Evolutionary conservation across 2,797 vertebrate species (phyloP), one percentile per base, ranked within the genome.

Genomic region (Enteromius paludinosus): DNA sequence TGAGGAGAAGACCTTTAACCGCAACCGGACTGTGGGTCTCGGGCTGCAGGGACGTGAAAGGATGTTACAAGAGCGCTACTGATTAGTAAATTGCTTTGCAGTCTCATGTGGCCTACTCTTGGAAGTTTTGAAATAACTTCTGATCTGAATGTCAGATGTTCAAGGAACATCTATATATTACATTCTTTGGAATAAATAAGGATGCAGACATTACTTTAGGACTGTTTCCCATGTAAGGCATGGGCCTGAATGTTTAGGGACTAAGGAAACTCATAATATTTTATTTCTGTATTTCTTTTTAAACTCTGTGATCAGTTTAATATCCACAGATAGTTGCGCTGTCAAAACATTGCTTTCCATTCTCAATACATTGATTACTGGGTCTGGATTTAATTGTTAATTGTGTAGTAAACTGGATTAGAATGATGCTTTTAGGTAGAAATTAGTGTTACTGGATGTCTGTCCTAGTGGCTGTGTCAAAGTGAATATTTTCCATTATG

Each of bases 1-100:
- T 23, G 74, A 83, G 81, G 14, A 47, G 23, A 30, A 8, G 84
- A 75, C 78, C 28, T 82, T 82, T 82, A 81, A 74, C 59, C 43
- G 25, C 11, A 14, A 23, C n/a, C 35, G 33, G 69, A 69, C 62
- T 78, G 65, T 59, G 28, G 68, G 12, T 49, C 30, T 47, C 38
- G 28, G 64, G 35, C 61, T 75, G 56, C 72, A 45, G 69, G 56
- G 17, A 52, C 43, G 35, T 74, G 61, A 75, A 65, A 82, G 80
- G 62, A 75, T 54, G 80, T 75, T 15, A 30, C 25, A 81, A 14
- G 7, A 28, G 12, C 61, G 18, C 28, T 62, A 23, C 54, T 72
- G 65, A 78, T 72, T 62, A 64, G 62, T 68, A 82, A 82, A 82
- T 68, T 41, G 35, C 33, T 66, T 43, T 43, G 70, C 33, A 66